phyloP scores from a whole-genome alignment of 2,113 vertebrate genomes.

The Gobius niger region DNA sequence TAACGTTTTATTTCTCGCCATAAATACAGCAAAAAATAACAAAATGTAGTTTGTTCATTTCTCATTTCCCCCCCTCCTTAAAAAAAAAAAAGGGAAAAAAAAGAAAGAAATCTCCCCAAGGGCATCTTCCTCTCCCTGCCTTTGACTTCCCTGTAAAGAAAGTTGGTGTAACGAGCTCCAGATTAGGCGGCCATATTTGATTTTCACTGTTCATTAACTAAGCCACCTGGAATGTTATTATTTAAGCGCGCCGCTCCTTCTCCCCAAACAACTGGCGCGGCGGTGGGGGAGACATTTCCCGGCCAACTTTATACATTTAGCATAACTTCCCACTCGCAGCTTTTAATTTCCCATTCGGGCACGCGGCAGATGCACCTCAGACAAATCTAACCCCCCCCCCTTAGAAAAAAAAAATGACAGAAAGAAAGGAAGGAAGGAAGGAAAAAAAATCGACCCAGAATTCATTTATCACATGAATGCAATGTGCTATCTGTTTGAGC shows the following conservation, averaged over 20 bases:
- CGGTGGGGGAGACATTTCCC: conserved; percentile 70
- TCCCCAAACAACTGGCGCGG: conserved; percentile 82
- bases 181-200: conserved; percentile 82
- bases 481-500: conserved; percentile 39
- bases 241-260: conserved; percentile 77
- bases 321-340: conserved; percentile 71
- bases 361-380: conserved; percentile 69
- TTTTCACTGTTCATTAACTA: conserved; percentile 85
- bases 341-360: conserved; percentile 77
- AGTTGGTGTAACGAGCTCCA: conserved; percentile 79
- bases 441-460: conserved; percentile 49
- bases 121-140: conserved; percentile 56
- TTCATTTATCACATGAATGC: conserved; percentile 62
- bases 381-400: conserved; percentile 21
- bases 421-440: no score
- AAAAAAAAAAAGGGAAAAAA: conserved; percentile 30
- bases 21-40: conserved; percentile 4
- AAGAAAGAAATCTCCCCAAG: conserved; percentile 49
- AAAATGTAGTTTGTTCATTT: conserved; percentile 30
- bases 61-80: conserved; percentile 39
- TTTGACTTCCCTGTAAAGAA: conserved; percentile 78
- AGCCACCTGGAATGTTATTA: conserved; percentile 85
- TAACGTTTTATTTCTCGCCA: neutral
- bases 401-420: neutral
- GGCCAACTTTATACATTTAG: conserved; percentile 78